Evolutionary conservation across 1,140 invertebrate species (phyloP), one percentile per base, ranked within the genome.

Genomic region (Atopsyche davidsoni): DNA sequence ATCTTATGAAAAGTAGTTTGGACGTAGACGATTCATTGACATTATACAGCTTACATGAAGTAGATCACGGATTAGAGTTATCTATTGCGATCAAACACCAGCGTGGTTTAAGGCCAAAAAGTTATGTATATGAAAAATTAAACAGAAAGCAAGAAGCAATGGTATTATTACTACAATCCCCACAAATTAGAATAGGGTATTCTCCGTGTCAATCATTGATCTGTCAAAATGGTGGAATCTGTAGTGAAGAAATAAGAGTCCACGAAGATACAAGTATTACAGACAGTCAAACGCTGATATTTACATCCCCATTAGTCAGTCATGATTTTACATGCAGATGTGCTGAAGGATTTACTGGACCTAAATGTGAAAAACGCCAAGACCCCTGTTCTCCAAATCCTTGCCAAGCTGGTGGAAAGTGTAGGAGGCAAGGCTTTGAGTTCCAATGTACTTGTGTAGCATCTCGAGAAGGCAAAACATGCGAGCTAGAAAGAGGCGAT

Each of bases 311-410:
- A 0, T 70, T 80, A 25, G 76, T 94, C 0, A 66, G 77, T 4
- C 84, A 92, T 59, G 82, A 90, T 55, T 86, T 87, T 62, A 75
- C 67, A 1, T 96, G 92, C 62, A 79, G 80, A 46, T 95, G 92
- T 65, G 75, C 78, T 0, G 81, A 86, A 55, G 82, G 89, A 48
- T 88, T 89, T 65, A 83, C 81, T 18, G 85, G 92, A 4, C 70
- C 74, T 17, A 78, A 80, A 41, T 96, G 92, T 67, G 85, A 91
- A 55, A 81, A 83, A 55, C 75, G 87, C 11, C 87, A 91, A 67
- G 89, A 94, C 73, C 91, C 91, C 0, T 96, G 92, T 64, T 77
- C 83, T n/a, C 89, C 90, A 1, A 92, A 89, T 69, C 92, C 92
- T 7, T 96, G 92, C 65, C 77, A 83, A 50, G 74, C 78, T 60